Evolutionary conservation across 1,140 invertebrate species (phyloP).

Genomic region (Brachionus rotundiformis): DNA sequence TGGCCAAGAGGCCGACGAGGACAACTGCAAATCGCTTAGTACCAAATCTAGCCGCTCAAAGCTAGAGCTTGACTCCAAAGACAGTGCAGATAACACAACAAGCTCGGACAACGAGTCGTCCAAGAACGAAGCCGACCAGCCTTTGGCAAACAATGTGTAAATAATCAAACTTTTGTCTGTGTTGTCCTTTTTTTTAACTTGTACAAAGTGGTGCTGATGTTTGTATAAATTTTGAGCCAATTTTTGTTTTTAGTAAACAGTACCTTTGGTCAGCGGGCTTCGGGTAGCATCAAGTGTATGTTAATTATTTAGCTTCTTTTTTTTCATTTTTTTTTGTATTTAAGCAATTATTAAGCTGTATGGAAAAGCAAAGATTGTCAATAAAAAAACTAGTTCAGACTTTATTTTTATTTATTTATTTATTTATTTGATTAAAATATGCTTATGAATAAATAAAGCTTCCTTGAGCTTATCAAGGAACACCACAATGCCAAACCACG

Average conservation of each 20-base stretch:
- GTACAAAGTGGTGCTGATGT: conserved; percentile 4
- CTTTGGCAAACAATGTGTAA: not conserved
- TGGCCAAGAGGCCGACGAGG: not conserved
- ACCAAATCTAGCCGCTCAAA: conserved; percentile 4
- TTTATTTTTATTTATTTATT: not conserved
- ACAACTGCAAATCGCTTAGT: not conserved
- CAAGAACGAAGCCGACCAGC: not conserved
- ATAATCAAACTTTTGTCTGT: no score
- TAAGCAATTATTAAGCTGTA: not conserved
- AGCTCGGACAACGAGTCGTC: conserved; percentile 13
- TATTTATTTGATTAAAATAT: no score
- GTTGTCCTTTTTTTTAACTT: not conserved
- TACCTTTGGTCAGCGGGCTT: not conserved
- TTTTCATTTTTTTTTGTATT: conserved; percentile 7
- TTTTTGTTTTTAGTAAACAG: conserved; percentile 15
- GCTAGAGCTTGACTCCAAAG: not conserved
- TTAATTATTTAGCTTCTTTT: not conserved
- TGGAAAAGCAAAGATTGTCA: not conserved
- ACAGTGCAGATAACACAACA: conserved; percentile 21
- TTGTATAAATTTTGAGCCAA: conserved; percentile 13
- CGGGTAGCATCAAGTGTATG: not conserved
- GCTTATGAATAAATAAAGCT: no score
- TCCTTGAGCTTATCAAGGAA: no score
- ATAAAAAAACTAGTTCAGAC: not conserved
- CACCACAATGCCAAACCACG: no score